A percentile compares a stretch with the other conserved stretches of the same genome.
Evolutionary conservation across 2,113 vertebrate species (phyloP).

Genomic region (mouse (Mus musculus)): DNA sequence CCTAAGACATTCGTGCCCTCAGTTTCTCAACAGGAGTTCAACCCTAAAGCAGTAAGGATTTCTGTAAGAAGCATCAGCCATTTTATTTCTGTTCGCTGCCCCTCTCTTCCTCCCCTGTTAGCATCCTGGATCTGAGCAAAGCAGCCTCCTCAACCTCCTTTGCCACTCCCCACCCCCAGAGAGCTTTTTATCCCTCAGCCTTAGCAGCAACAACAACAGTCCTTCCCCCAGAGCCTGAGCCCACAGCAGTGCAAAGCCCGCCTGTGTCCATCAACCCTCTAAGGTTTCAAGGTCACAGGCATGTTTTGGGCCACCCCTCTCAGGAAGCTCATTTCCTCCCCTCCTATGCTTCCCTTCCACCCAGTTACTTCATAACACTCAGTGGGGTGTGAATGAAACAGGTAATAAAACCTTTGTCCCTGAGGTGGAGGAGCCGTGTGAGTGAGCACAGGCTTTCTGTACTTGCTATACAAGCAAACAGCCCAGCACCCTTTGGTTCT

Average conservation of each 20-base stretch:
- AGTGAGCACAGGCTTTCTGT: neutral
- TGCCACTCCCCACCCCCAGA: neutral
- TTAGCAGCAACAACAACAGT: neutral
- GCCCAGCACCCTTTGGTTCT: neutral
- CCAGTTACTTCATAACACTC: conserved; percentile 22
- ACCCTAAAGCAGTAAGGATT: conserved; percentile 12
- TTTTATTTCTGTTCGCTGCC: neutral
- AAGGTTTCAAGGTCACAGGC: conserved; percentile 29
- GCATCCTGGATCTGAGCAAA: neutral
- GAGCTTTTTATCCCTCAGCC: neutral
- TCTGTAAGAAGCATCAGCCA: neutral
- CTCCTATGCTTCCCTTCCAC: neutral
- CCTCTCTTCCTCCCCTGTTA: neutral
- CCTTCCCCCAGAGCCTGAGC: neutral
- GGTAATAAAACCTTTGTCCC: too few species aligned
- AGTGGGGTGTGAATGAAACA: too few species aligned
- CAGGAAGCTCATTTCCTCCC: conserved; percentile 36
- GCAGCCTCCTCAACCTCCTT: neutral
- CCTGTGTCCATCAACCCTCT: neutral
- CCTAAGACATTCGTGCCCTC: neutral
- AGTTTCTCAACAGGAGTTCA: neutral
- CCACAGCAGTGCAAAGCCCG: fast-evolving
- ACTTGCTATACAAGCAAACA: neutral
- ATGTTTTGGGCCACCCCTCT: conserved; percentile 29
- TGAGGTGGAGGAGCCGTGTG: neutral